Evolutionary conservation across 1,140 invertebrate species (phyloP).

Genomic region (Hylyphantes graminicola): DNA sequence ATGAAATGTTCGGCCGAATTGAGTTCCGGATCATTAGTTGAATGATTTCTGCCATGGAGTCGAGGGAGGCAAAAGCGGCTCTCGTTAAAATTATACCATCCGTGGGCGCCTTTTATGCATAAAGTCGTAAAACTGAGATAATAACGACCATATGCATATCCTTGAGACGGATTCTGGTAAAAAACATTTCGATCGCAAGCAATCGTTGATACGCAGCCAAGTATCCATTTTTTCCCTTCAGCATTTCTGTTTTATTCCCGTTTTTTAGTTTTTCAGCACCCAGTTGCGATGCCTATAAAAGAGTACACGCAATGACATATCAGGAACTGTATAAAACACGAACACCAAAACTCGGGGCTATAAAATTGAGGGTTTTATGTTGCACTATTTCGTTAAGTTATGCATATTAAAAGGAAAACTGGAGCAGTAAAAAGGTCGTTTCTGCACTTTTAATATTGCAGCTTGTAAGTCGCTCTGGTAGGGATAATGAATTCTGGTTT

Average conservation of each 20-base stretch:
- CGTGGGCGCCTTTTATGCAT: conserved; percentile 56
- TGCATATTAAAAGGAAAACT: conserved; percentile 61
- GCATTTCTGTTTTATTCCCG: conserved; percentile 55
- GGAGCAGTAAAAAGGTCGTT: conserved; percentile 60
- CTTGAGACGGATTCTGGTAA: conserved; percentile 46
- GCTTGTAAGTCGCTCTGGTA: conserved; percentile 58
- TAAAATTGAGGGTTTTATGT: conserved; percentile 61
- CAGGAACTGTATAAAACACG: conserved; percentile 61
- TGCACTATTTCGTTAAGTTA: conserved; percentile 61
- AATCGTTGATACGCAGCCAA: conserved; percentile 57
- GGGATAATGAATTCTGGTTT: conserved; percentile 61
- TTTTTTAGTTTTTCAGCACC: conserved; percentile 59
- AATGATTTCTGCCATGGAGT: conserved; percentile 43
- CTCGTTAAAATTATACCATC: conserved; percentile 59
- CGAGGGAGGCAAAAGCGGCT: conserved; percentile 45
- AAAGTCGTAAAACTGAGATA: conserved; percentile 57
- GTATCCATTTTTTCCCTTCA: conserved; percentile 38
- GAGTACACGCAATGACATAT: conserved; percentile 60
- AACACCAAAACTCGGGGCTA: conserved; percentile 59
- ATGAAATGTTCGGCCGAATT: conserved; percentile 9
- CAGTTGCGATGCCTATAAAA: conserved; percentile 60
- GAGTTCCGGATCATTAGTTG: conserved; percentile 57
- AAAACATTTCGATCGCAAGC: conserved; percentile 58
- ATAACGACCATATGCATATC: conserved; percentile 59
- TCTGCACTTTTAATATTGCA: conserved; percentile 61